Evolutionary conservation across 1,140 invertebrate species (phyloP).

Genomic region (Meloidogyne exigua): DNA sequence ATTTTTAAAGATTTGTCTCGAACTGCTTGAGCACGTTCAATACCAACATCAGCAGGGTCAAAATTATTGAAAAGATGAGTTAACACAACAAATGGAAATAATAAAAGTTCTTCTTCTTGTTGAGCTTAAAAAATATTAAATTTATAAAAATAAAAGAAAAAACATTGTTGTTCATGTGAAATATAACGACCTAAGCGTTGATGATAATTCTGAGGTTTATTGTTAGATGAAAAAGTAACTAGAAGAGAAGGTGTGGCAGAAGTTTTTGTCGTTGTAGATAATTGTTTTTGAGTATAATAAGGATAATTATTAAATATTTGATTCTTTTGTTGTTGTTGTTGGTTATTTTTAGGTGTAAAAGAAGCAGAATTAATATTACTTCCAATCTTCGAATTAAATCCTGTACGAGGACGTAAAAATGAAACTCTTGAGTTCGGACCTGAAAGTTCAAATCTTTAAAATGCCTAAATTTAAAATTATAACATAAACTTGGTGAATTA

Average conservation of each 20-base stretch:
- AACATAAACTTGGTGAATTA: constrained; percentile 4
- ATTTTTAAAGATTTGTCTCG: constrained; percentile 39
- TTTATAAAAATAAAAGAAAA: not conserved
- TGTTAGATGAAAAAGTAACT: not conserved
- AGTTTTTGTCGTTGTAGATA: not conserved
- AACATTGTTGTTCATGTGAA: not conserved
- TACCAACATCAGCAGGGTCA: not conserved
- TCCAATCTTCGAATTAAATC: not conserved
- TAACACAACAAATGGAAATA: constrained; percentile 40
- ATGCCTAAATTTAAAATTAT: not conserved
- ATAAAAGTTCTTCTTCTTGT: constrained; percentile 27
- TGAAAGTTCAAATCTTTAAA: not conserved
- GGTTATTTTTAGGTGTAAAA: not conserved
- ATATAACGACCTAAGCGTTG: not conserved
- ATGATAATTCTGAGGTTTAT: not conserved
- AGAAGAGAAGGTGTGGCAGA: not conserved
- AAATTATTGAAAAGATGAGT: constrained; percentile 25
- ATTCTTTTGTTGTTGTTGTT: not conserved
- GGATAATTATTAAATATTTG: not conserved
- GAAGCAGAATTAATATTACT: not conserved
- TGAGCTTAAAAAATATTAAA: constrained; percentile 7
- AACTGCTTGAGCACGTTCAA: constrained; percentile 19
- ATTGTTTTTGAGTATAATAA: not conserved
- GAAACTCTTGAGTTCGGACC: not conserved
- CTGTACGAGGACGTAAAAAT: not conserved